Base-by-base conservation (phyloP, 2,888 invertebrate species). In the Stenchaetothrips biformis region DNA sequence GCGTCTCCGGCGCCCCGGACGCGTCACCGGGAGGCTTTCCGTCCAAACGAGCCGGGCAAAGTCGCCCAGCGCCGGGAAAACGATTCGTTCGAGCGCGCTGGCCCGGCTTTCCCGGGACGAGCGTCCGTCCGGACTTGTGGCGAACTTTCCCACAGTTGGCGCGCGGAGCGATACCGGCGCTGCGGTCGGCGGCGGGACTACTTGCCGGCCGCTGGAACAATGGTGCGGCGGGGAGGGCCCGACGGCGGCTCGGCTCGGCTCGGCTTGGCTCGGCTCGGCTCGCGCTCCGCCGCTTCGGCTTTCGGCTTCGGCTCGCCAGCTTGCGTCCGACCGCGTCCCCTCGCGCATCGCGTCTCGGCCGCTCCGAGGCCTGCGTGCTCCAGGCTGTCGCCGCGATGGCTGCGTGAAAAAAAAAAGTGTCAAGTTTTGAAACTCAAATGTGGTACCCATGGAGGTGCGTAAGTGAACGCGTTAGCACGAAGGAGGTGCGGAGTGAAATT, bases 181-280 rank as follows among this genome's bases (percentile, higher is more conserved):
- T 85, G 80, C 82, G 9, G 67, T 11, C 67, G 21, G 25, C n/a
- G 21, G 67, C 67, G 86, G 86, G 84, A 87, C 87, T 87, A 87
- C 86, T 87, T 87, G 86, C 86, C 85, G 85, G 86, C 86, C 80
- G 85, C 85, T 85, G 85, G 86, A 87, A 87, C 87, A 87, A 87
- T 87, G 87, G 87, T 79, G 48, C 80, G 80, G 80, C 79, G 80
- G 79, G 80, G 80, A 37, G 37, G 37, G 37, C 37, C 37, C 37
- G 37, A 37, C 37, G 37, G 37, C 4, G 74, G 59, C 77, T 48
- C 80, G 80, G 80, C 59, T 80, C 79, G 80, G 80, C 77, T 80
- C 47, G 47, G 49, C 53, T 37, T 27, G 2, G 37, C 37, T 16
- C 53, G 53, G n/a, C n/a, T n/a, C 4, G 74, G 59, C 77, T 48